Evolutionary conservation across 1,140 invertebrate species (phyloP), one percentile per base, ranked within the genome.

Genomic region (Phortica variegata): DNA sequence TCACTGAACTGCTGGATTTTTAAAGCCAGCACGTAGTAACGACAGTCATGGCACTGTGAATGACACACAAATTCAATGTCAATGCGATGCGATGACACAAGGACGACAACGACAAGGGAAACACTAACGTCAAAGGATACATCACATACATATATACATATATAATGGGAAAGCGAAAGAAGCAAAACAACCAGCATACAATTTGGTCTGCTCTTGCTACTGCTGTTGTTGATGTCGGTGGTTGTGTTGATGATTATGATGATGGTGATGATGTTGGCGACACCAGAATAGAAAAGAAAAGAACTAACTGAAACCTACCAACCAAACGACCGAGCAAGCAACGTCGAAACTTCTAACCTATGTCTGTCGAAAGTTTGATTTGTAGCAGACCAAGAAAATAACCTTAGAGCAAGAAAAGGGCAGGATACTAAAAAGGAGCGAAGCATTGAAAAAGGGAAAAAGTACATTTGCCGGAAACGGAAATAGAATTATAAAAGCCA

Each of bases 401-500:
- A 38, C 4, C 7, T 17, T 12, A 17, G 3, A 10, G 42, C n/a
- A 53, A 54, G 41, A 59, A 54, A 44, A 48, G 49, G 41, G 36
- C 29, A 40, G 49, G 49, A 49, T 53, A 54, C 43, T 3, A 38
- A 19, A 38, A 38, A 38, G 12, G 18, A 4, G 33, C 10, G 12
- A 34, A 15, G 33, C 4, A 34, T n/a, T 48, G 43, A 59, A 49
- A 12, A 29, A 12, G 26, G 12, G 12, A 29, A 29, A 29, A 29
- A 29, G 12, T 6, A 29, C 26, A 29, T 12, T 7, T 29, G 26
- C 26, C 56, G 61, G 61, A 63, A 63, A 63, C 58, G 58, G 58
- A 61, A 61, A 61, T 63, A 63, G 59, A 63, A 63, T 61, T 61
- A 61, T 58, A 59, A 63, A 63, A 63, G 58, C 58, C 56, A 58